Percentiles rank a stretch among this genome's conserved stretches.
Conservation (phyloP, 2,888 invertebrate species). For the Aricia artaxerxes region DNA sequence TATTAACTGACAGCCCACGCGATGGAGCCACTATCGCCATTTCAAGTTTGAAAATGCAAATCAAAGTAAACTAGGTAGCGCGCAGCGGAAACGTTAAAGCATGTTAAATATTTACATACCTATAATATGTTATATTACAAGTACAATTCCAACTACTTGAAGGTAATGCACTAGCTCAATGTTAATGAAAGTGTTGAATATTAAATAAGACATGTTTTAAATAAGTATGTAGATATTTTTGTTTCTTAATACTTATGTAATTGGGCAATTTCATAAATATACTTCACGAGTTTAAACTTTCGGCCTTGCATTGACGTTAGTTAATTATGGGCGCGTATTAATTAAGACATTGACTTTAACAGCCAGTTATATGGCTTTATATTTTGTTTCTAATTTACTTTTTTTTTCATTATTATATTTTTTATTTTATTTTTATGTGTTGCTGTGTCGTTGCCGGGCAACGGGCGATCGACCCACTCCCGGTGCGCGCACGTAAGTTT, state of each 20-base stretch:
- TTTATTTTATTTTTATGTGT: not conserved
- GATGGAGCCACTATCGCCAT: constrained; percentile 21
- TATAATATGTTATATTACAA: constrained; percentile 2
- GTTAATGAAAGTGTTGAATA: not conserved
- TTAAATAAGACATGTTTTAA: not conserved
- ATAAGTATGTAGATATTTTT: constrained; percentile 14
- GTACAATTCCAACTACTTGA: not conserved
- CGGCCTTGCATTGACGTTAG: constrained; percentile 23
- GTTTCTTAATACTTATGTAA: not conserved
- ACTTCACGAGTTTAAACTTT: constrained; percentile 19
- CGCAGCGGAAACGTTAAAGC: not conserved
- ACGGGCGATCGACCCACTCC: not conserved
- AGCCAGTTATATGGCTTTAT: not conserved
- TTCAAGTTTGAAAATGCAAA: constrained; percentile 12
- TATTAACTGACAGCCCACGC: not conserved
- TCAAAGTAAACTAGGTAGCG: not conserved
- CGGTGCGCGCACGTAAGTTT: not conserved
- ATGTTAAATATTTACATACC: constrained; percentile 1
- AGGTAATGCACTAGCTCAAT: not conserved
- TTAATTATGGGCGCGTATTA: not conserved
- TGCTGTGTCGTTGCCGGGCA: constrained; percentile 2
- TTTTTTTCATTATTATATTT: not conserved
- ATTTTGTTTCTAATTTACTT: not conserved
- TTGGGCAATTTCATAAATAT: constrained; percentile 15
- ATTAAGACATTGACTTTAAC: not conserved